phyloP scores from a whole-genome alignment of 2,888 invertebrate species.

The Caenorhabditis imperialis region DNA sequence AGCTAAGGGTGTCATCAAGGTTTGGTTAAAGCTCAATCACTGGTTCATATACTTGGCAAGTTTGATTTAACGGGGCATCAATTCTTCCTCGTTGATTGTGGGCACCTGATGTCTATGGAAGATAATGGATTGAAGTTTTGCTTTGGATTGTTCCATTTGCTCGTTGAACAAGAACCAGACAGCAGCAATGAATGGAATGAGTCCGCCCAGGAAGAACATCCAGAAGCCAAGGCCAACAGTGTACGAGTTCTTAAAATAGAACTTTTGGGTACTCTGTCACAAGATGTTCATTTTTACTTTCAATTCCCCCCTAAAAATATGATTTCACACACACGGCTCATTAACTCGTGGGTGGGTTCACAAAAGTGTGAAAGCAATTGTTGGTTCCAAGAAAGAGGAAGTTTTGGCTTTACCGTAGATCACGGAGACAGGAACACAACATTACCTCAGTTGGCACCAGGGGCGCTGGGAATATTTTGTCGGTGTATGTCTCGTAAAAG shows the following conservation, averaged over 20 bases:
- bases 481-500: constrained; percentile 6
- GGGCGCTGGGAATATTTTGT: constrained; percentile 1
- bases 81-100: constrained; percentile 8
- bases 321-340: constrained; percentile 25
- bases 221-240: constrained; percentile 26
- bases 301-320: constrained; percentile 16
- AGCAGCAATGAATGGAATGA: constrained; percentile 15
- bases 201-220: constrained; percentile 38
- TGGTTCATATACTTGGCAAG: not conserved
- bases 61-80: not conserved
- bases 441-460: constrained; percentile 5
- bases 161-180: constrained; percentile 21
- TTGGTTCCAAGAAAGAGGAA: not conserved
- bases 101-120: constrained; percentile 4
- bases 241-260: constrained; percentile 17
- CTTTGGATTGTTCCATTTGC: constrained; percentile 12
- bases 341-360: constrained; percentile 19
- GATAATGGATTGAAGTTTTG: not conserved
- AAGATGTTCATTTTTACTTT: not conserved
- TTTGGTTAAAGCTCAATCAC: too few species aligned
- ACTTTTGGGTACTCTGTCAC: too few species aligned
- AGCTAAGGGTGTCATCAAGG: too few species aligned
- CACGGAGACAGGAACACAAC: not conserved
- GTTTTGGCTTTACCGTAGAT: not conserved
- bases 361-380: constrained; percentile 10